These are phyloP conservation scores for Hemicordylus capensis DNA, from an alignment of 2,113 vertebrate species.

Conservation along the genomic window DNA sequence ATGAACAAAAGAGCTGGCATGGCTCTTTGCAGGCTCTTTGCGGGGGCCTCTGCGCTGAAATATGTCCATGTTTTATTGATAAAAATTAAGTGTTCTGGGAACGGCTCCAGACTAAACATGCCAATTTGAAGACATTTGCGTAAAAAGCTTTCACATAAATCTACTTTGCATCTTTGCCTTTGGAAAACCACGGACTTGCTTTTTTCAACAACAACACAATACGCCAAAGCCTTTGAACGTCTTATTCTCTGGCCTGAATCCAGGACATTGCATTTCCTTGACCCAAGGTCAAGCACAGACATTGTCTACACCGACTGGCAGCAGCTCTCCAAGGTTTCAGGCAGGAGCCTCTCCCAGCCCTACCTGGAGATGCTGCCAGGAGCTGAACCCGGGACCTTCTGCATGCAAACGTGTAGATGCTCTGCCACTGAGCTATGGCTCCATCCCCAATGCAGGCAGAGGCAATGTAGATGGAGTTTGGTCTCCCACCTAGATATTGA, in stretches of 20 bases:
- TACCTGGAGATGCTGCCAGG: too few species aligned
- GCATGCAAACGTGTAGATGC: too few species aligned
- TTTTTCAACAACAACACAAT: constrained; percentile 44
- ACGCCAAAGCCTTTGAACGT: constrained; percentile 22
- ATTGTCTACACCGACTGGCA: too few species aligned
- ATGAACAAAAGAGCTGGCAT: constrained; percentile 12
- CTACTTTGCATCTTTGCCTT: constrained; percentile 51
- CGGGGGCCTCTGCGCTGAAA: constrained; percentile 43
- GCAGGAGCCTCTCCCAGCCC: too few species aligned
- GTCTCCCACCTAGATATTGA: too few species aligned
- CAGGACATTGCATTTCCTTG: constrained; percentile 53
- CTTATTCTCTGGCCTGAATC: constrained; percentile 48
- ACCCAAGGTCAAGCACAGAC: constrained; percentile 57
- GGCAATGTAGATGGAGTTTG: too few species aligned
- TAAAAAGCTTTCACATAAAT: constrained; percentile 57
- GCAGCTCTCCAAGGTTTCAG: too few species aligned
- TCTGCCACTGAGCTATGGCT: too few species aligned
- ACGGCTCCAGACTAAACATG: constrained; percentile 69
- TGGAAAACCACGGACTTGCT: constrained; percentile 37
- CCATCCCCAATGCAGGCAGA: too few species aligned
- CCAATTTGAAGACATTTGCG: constrained; percentile 41
- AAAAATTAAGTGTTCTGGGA: constrained; percentile 74
- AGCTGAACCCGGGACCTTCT: too few species aligned
- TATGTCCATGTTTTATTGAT: constrained; percentile 62
- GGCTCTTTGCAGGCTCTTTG: constrained; percentile 8